Evolutionary conservation across 2,797 vertebrate genomes (phyloP).

Genomic region (Poeciliopsis infans): DNA sequence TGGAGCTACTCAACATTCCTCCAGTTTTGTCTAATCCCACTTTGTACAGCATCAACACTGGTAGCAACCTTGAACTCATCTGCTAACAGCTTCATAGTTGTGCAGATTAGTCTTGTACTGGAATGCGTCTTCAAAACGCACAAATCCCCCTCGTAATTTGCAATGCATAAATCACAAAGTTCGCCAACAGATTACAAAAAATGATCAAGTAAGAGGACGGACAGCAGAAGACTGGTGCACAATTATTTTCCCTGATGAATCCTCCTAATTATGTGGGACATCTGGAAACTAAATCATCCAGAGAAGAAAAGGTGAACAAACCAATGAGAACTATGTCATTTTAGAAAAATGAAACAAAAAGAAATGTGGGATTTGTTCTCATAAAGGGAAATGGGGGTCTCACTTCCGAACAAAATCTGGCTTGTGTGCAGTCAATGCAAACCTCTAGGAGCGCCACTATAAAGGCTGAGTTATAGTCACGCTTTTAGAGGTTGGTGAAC

Average conservation of each 20-base stretch:
- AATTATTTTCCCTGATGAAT: neutral
- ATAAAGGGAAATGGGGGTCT: neutral
- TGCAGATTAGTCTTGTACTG: neutral
- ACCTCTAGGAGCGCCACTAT: neutral
- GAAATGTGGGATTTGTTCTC: neutral
- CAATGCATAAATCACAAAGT: neutral
- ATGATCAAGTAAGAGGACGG: neutral
- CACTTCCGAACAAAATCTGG: neutral
- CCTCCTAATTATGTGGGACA: neutral
- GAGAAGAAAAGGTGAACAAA: neutral
- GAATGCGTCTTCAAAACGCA: neutral
- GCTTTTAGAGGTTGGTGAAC: neutral
- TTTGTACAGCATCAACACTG: neutral
- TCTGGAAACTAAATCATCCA: neutral
- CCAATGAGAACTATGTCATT: neutral
- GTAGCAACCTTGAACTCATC: neutral
- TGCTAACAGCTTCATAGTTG: neutral
- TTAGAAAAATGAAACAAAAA: neutral
- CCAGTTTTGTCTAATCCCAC: conserved; percentile 33
- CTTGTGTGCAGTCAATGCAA: neutral
- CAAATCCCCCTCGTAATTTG: neutral
- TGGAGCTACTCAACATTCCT: conserved; percentile 38
- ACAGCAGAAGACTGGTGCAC: neutral
- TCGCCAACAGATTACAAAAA: neutral
- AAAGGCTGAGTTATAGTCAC: neutral